A percentile compares a stretch with the other conserved stretches of the same genome.
phyloP scores from a whole-genome alignment of 2,888 invertebrate species.

The Cryptocephalus moraei region DNA sequence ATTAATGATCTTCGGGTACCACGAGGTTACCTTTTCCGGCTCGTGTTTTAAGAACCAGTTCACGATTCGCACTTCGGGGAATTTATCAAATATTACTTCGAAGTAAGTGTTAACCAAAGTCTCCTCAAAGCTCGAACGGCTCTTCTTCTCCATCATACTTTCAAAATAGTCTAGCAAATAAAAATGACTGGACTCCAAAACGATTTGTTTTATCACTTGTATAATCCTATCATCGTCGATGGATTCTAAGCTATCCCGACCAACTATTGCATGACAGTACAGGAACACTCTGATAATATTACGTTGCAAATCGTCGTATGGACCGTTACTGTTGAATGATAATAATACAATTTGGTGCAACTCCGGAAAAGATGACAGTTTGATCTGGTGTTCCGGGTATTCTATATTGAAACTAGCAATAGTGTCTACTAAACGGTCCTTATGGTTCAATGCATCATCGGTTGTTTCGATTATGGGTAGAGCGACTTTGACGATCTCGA shows the following conservation, averaged over 20 bases:
- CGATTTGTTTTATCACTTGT: neutral
- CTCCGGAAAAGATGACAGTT: neutral
- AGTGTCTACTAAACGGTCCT: no score
- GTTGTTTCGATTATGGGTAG: neutral
- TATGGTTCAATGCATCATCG: no score
- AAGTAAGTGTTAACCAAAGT: constrained; percentile 4
- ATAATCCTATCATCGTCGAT: neutral
- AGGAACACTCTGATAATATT: neutral
- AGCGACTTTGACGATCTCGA: constrained; percentile 1
- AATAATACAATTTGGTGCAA: constrained; percentile 2
- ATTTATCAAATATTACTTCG: neutral
- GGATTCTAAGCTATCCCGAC: neutral
- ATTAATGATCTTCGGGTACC: neutral
- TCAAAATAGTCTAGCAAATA: neutral
- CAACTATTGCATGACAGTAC: neutral
- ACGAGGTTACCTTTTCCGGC: constrained; percentile 2
- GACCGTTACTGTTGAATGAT: neutral
- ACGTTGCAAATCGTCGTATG: neutral
- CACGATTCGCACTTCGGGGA: neutral
- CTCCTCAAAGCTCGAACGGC: neutral
- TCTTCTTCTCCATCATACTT: constrained; percentile 1
- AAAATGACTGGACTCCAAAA: neutral
- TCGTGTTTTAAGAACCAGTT: constrained; percentile 5
- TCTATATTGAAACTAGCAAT: neutral
- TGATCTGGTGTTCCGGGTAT: constrained; percentile 1